phyloP scores from a whole-genome alignment of 2,888 invertebrate genomes.

The Meliscaeva auricollis region DNA sequence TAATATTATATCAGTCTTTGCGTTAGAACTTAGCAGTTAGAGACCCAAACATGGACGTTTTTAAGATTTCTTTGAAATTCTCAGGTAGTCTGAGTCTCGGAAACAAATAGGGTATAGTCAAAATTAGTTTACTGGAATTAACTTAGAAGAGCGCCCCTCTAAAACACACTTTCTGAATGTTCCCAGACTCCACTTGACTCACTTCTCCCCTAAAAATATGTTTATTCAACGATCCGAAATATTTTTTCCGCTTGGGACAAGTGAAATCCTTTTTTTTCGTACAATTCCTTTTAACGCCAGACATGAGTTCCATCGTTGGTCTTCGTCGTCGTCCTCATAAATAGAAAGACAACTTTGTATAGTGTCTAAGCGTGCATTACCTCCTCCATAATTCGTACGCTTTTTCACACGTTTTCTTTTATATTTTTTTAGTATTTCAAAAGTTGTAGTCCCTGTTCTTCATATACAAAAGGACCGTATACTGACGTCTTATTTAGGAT shows the following conservation, averaged over 20 bases:
- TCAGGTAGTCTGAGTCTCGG: too few relatives aligned
- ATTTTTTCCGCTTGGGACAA: slow-evolving; percentile 34
- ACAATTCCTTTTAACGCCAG: slow-evolving; percentile 37
- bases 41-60: too few relatives aligned
- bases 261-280: slow-evolving; percentile 31
- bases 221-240: slow-evolving; percentile 45
- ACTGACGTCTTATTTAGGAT: slow-evolving; percentile 43
- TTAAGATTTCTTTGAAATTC: too few relatives aligned
- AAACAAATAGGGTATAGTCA: too few relatives aligned
- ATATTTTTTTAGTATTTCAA: slow-evolving; percentile 34
- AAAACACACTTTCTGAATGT: neutral
- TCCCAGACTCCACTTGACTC: neutral
- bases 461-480: slow-evolving; percentile 41
- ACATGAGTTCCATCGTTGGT: slow-evolving; percentile 38
- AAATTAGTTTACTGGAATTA: too few relatives aligned
- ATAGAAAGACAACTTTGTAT: slow-evolving; percentile 34
- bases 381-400: slow-evolving; percentile 53
- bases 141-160: too few relatives aligned
- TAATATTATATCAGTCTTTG: too few relatives aligned
- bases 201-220: neutral
- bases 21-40: too few relatives aligned
- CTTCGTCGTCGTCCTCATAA: neutral
- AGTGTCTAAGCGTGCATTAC: slow-evolving; percentile 61
- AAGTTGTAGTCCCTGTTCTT: slow-evolving; percentile 17
- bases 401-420: slow-evolving; percentile 71